Evolutionary conservation across 2,113 vertebrate genomes (phyloP), one percentile per base, ranked within the genome.

Genomic region (Proteles cristata): DNA sequence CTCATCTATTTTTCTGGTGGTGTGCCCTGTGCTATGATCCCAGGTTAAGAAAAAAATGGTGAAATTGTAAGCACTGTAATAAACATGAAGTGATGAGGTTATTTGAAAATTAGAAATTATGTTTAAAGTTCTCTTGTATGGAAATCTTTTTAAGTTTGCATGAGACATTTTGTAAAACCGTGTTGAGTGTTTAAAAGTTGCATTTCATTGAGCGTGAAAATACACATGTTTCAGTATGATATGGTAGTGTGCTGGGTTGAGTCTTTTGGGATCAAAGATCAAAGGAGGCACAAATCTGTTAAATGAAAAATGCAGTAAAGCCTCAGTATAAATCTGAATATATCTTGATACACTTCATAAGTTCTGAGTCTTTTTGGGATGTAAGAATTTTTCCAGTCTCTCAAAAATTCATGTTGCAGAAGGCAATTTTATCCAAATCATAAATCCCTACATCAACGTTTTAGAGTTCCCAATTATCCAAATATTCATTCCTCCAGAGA

Each of bases 381-480:
- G 85, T 97, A 96, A 94, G 50, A 98, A 98, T 97, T 97, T 97
- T 97, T 93, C 63, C 69, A 26, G 0, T 77, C 43, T 95, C 76
- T 97, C 74, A 97, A 95, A 98, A 98, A 96, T 98, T 98, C 93
- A 94, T 97, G 97, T 96, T 97, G 93, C 89, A 97, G 90, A 96
- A 98, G 94, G 80, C 90, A 98, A 97, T 98, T 98, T 98, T 98
- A 98, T 98, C 95, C 92, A 98, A 98, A 97, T 97, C 97, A 97
- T 98, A 98, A 98, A 98, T 98, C 92, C 55, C 87, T 95, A 82
- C 74, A 96, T 94, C 86, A 98, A 95, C n/a, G 3, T 93, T 95
- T 98, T 98, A 98, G 88, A 97, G 96, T 98, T 97, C 96, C 92
- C 96, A 98, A 98, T 98, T 98, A 98, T 97, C 93, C 88, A 97